These are phyloP conservation scores for Nycteola revayana DNA, from an alignment of 2,888 invertebrate species.

Conservation along the genomic window DNA sequence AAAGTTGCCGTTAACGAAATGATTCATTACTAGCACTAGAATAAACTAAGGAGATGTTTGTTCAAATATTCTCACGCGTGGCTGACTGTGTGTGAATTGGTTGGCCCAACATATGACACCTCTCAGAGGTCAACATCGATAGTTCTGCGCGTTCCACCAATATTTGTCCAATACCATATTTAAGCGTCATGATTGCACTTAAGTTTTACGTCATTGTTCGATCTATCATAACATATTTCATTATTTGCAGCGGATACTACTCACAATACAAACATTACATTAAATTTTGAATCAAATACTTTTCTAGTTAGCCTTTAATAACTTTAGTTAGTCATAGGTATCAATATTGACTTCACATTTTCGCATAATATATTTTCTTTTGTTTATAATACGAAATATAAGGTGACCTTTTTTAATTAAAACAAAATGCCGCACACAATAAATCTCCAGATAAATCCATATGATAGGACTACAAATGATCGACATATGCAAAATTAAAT, in stretches of 20 bases:
- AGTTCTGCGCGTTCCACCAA: conserved; percentile 60
- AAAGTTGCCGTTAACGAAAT: conserved; percentile 72
- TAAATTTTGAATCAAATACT: too few relatives aligned
- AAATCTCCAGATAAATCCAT: too few relatives aligned
- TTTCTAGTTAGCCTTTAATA: too few relatives aligned
- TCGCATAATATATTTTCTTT: too few relatives aligned
- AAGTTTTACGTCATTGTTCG: conserved; percentile 38
- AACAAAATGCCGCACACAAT: too few relatives aligned
- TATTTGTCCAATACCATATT: conserved; percentile 61
- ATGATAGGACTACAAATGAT: too few relatives aligned
- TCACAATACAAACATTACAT: conserved; percentile 7
- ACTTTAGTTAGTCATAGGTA: too few relatives aligned
- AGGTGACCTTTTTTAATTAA: too few relatives aligned
- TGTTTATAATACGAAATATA: too few relatives aligned
- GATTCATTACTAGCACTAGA: conserved; percentile 76
- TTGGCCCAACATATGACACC: conserved; percentile 71
- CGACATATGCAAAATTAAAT: too few relatives aligned
- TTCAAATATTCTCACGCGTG: conserved; percentile 78
- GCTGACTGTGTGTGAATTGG: conserved; percentile 66
- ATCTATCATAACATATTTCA: conserved; percentile 30
- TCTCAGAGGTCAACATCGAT: conserved; percentile 65
- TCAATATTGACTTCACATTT: too few relatives aligned
- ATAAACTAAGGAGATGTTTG: conserved; percentile 73
- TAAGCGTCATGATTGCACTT: conserved; percentile 48
- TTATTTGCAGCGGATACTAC: conserved; percentile 27